A percentile compares a stretch with the other conserved stretches of the same genome.
phyloP scores from a whole-genome alignment of 2,797 vertebrate species.

The Lagodon rhomboides region DNA sequence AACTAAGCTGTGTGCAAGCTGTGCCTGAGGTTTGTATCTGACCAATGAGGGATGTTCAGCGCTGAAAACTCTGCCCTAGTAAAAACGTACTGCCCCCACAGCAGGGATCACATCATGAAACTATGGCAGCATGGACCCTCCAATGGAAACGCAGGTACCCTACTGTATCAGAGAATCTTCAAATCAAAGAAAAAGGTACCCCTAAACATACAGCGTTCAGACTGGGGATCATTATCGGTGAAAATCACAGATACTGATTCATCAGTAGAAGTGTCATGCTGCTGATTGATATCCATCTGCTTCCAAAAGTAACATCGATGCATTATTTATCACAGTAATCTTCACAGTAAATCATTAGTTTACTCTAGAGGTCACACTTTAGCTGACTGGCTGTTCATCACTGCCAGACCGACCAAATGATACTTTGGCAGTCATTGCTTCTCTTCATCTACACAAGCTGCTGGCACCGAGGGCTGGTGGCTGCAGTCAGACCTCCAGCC shows the following conservation, averaged over 20 bases:
- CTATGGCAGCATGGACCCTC: background rate
- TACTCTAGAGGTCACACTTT: background rate
- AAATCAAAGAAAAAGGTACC: background rate
- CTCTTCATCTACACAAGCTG: constrained; percentile 6
- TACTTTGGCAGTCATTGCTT: background rate
- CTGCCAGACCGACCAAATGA: constrained; percentile 2
- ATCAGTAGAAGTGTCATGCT: background rate
- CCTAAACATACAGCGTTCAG: too few species aligned
- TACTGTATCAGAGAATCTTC: background rate
- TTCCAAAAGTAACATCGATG: background rate
- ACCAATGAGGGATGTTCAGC: background rate
- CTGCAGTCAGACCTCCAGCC: constrained; percentile 28
- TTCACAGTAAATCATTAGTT: constrained; percentile 5
- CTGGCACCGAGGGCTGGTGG: background rate
- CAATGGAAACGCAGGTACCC: background rate
- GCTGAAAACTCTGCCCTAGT: background rate
- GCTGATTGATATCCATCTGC: constrained; percentile 1
- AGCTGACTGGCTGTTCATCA: background rate
- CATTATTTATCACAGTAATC: background rate
- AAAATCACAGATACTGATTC: background rate
- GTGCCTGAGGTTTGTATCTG: background rate
- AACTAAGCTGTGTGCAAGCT: too few species aligned
- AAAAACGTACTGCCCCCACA: background rate
- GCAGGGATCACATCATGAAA: too few species aligned
- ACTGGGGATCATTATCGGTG: background rate